phyloP scores from a whole-genome alignment of 1,140 invertebrate genomes.

The Drosophila arawakana region DNA sequence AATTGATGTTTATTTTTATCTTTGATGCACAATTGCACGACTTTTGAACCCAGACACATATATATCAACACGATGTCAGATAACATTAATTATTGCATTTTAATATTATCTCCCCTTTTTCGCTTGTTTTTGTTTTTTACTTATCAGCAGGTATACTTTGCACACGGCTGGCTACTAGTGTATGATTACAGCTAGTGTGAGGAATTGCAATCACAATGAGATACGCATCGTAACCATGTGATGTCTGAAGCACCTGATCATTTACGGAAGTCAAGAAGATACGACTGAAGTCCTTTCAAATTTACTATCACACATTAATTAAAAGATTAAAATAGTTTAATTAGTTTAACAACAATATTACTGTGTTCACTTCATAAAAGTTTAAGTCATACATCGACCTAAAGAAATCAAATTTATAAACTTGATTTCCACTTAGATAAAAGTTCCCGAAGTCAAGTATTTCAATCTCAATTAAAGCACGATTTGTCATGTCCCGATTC shows the following conservation, averaged over 20 bases:
- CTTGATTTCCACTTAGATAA: no score
- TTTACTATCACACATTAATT: background rate
- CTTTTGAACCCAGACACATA: constrained; percentile 2
- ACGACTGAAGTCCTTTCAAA: background rate
- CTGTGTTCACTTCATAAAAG: no score
- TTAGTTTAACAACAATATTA: no score
- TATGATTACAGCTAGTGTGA: constrained; percentile 2
- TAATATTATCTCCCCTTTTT: constrained; percentile 6
- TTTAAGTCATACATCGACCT: no score
- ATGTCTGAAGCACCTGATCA: constrained; percentile 15
- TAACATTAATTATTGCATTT: constrained; percentile 6
- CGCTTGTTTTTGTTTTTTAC: constrained; percentile 24
- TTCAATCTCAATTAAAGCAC: no score
- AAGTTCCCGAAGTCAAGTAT: no score
- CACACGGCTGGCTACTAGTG: constrained; percentile 6
- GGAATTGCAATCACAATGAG: background rate
- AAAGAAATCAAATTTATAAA: no score
- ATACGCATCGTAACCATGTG: constrained; percentile 17
- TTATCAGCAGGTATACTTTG: constrained; percentile 34
- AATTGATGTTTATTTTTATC: constrained; percentile 15
- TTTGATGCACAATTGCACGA: constrained; percentile 6
- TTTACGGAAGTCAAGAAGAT: background rate
- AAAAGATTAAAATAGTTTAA: background rate
- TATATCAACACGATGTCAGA: background rate
- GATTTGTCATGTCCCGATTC: no score